phyloP scores from a whole-genome alignment of 2,113 vertebrate genomes.

The Clarias magur region DNA sequence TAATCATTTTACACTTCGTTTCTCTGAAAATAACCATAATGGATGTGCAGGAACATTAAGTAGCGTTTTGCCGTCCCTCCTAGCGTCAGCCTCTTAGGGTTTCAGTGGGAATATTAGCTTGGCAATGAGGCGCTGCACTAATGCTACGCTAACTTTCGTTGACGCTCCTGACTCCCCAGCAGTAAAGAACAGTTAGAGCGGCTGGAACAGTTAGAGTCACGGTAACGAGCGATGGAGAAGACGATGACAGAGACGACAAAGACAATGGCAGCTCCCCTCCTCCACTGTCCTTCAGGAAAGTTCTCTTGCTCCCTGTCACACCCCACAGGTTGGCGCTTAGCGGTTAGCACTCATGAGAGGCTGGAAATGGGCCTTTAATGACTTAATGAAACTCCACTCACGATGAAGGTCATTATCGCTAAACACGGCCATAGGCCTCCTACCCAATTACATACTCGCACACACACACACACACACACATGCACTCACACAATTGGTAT shows the following conservation, averaged over 20 bases:
- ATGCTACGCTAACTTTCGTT: constrained; percentile 54
- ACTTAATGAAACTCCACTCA: constrained; percentile 61
- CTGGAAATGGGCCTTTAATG: constrained; percentile 62
- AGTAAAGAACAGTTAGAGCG: constrained; percentile 37
- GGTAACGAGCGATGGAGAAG: constrained; percentile 39
- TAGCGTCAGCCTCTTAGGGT: constrained; percentile 51
- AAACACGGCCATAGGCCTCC: constrained; percentile 59
- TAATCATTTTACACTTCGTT: constrained; percentile 58
- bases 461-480: constrained; percentile 22
- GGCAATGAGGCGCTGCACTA: constrained; percentile 56
- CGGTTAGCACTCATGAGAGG: constrained; percentile 53
- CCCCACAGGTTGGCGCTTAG: constrained; percentile 57
- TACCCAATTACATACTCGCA: constrained; percentile 54
- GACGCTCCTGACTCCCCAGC: constrained; percentile 37
- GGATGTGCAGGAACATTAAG: constrained; percentile 55
- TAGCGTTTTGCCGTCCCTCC: constrained; percentile 54
- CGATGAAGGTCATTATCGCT: constrained; percentile 58
- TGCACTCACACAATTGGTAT: constrained; percentile 10
- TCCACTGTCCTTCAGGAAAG: constrained; percentile 42
- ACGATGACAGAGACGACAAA: background rate
- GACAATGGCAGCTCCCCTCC: constrained; percentile 24
- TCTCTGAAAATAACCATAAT: constrained; percentile 60
- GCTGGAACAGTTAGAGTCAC: constrained; percentile 30
- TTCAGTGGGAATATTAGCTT: constrained; percentile 53
- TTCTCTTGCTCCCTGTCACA: constrained; percentile 48